Base-by-base conservation (phyloP, 2,113 vertebrate species). In the Lutjanus erythropterus region DNA sequence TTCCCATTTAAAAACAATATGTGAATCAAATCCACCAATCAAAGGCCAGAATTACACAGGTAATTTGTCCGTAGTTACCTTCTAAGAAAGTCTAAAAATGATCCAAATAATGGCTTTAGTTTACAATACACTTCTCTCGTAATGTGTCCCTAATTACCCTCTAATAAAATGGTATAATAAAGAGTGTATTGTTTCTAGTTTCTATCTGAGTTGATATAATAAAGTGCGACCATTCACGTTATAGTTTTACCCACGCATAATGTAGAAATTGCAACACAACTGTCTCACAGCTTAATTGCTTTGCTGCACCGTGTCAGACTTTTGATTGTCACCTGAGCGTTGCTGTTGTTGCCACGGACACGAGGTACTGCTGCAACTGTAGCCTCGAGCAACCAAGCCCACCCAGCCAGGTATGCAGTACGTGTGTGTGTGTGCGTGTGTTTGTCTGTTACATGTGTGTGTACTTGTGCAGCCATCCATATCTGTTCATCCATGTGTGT, bases 381-480 rank as follows among this genome's bases (percentile, higher is more conserved):
- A 71, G 82, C 91, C 91, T 69, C 5, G 6, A 91, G 91, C 86
- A 64, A 62, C 81, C 60, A 47, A 78, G 93, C 91, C 93, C 89
- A 92, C 92, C 92, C 88, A 91, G 89, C 84, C 88, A 93, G 89
- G 90, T 88, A 90, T 90, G 55, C 78, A 47, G 82, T 74, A 67
- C 82, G 62, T 53, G 72, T 78, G 70, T 61, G 67, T 47, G 52
- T 46, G 39, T 78, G 71, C 85, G 72, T 64, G 9, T 76, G 65
- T 55, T 19, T 64, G 67, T 75, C 25, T 78, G 18, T 59, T 67
- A 31, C 37, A 52, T 52, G 66, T 78, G 65, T 72, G 44, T 71
- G 80, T 78, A 71, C 67, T 58, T 73, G 71, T 79, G 74, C 19
- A 44, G 64, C 49, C 53, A 67, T 77, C 60, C 82, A 65, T 79